Percentiles rank a stretch among this genome's conserved stretches.
phyloP scores from a whole-genome alignment of 2,888 invertebrate species.

The Digitonthophagus gazella region DNA sequence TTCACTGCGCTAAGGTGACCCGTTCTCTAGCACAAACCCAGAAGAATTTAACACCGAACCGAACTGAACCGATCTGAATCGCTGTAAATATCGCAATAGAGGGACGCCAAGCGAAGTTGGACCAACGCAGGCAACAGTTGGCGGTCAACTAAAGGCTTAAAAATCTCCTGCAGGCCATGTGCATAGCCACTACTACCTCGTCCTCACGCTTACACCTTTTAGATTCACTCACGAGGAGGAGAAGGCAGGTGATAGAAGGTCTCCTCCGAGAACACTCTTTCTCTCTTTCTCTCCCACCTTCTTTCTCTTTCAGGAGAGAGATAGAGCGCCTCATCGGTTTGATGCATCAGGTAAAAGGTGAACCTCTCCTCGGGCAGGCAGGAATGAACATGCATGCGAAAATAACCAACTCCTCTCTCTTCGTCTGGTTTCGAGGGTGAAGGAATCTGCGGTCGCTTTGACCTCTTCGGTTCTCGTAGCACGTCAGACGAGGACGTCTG shows the following conservation, averaged over 20 bases:
- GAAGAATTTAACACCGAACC: background rate
- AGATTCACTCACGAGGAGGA: constrained; percentile 18
- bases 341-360: constrained; percentile 12
- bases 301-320: background rate
- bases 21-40: constrained; percentile 9
- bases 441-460: constrained; percentile 1
- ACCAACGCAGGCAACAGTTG: constrained; percentile 20
- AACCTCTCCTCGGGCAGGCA: constrained; percentile 5
- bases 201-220: constrained; percentile 17
- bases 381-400: constrained; percentile 6
- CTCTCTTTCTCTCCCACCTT: background rate
- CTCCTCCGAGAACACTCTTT: background rate
- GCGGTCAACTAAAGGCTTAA: constrained; percentile 24
- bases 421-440: constrained; percentile 4
- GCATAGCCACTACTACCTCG: constrained; percentile 20
- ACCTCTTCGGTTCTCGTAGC: constrained; percentile 1
- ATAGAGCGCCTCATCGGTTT: background rate
- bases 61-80: constrained; percentile 1
- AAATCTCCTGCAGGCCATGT: constrained; percentile 22
- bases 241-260: constrained; percentile 17
- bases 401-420: constrained; percentile 11
- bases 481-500: constrained; percentile 12
- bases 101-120: background rate
- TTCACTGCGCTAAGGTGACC: background rate
- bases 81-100: background rate